Evolutionary conservation across 1,140 invertebrate species (phyloP).

Genomic region (Cyclargus thomasi): DNA sequence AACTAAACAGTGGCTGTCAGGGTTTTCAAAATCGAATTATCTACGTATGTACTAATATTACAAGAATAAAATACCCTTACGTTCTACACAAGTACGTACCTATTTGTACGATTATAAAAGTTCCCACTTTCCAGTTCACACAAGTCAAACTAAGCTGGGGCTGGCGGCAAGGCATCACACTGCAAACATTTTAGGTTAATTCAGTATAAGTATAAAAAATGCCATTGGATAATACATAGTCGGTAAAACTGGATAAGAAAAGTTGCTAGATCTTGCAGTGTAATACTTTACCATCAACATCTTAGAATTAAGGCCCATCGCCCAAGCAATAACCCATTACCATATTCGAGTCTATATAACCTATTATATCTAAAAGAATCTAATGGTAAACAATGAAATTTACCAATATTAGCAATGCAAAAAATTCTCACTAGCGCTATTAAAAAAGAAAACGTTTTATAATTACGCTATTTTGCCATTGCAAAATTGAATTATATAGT

Average conservation of each 20-base stretch:
- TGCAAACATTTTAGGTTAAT: not conserved
- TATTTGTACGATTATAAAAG: slow-evolving; percentile 2
- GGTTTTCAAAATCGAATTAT: not conserved
- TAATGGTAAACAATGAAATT: no score
- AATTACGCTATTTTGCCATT: no score
- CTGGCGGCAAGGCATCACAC: slow-evolving; percentile 14
- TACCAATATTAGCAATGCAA: no score
- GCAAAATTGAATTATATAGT: no score
- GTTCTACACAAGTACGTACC: slow-evolving; percentile 14
- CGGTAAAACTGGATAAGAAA: no score
- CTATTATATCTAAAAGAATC: no score
- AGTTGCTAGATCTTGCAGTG: slow-evolving; percentile 2
- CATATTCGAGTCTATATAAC: no score
- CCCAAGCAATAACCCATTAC: no score
- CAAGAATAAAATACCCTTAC: not conserved
- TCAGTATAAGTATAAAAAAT: no score
- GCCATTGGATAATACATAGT: no score
- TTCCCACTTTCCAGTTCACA: not conserved
- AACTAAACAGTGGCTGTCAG: not conserved
- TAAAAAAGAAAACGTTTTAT: no score
- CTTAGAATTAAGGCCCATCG: not conserved
- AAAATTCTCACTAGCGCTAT: no score
- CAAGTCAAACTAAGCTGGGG: not conserved
- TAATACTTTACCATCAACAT: not conserved
- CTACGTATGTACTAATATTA: not conserved